phyloP scores from a whole-genome alignment of 2,113 vertebrate genomes.

The Corvus hawaiiensis region DNA sequence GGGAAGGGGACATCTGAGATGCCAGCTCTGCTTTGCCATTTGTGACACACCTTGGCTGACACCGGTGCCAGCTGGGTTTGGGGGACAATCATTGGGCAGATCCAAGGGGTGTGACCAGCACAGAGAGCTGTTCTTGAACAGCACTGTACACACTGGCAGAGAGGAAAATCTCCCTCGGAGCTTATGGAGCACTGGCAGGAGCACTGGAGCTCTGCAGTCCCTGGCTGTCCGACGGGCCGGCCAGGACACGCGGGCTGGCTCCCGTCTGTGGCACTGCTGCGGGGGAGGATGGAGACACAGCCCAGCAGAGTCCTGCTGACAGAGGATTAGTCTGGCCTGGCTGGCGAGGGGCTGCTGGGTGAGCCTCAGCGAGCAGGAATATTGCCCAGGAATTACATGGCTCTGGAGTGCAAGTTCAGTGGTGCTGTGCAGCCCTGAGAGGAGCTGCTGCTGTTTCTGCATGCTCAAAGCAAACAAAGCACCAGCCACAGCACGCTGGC shows the following conservation, averaged over 20 bases:
- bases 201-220: background rate
- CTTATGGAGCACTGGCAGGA: background rate
- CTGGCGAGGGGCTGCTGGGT: background rate
- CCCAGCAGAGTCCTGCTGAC: background rate
- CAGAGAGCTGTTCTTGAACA: background rate
- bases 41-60: background rate
- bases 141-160: background rate
- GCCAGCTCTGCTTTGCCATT: background rate
- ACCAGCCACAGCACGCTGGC: fast-evolving
- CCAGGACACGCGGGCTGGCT: background rate
- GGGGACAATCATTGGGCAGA: background rate
- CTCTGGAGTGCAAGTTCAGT: background rate
- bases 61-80: background rate
- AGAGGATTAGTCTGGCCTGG: background rate
- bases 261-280: background rate
- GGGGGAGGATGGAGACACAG: background rate
- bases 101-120: background rate
- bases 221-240: background rate
- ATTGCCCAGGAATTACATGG: background rate
- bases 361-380: background rate
- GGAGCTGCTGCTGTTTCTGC: background rate
- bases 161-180: background rate
- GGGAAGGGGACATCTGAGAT: background rate
- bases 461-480: background rate
- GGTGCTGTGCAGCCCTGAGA: background rate